A percentile compares a stretch with the other conserved stretches of the same genome.
Conservation (phyloP, 1,140 invertebrate species). For the Zaprionus capensis region DNA sequence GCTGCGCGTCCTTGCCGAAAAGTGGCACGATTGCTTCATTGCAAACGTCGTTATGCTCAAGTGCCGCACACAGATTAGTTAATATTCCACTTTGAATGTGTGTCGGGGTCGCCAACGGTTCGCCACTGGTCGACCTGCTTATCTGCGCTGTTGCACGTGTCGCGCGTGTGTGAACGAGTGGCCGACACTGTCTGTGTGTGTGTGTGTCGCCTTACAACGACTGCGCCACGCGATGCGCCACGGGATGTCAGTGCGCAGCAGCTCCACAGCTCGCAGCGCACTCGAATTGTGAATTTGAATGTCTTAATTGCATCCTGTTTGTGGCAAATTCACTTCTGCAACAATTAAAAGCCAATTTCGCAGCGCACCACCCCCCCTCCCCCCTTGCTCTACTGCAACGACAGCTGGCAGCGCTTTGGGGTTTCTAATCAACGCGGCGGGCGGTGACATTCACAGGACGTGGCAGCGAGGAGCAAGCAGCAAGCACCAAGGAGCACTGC, state of each 20-base stretch:
- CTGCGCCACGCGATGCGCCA: constrained; percentile 3
- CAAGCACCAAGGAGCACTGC: neutral
- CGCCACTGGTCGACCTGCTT: constrained; percentile 38
- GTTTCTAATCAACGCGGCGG: constrained; percentile 67
- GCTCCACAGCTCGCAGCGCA: constrained; percentile 1
- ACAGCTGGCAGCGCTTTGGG: constrained; percentile 54
- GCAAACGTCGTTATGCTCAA: constrained; percentile 50
- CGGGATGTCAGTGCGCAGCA: neutral
- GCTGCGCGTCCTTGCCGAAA: constrained; percentile 25
- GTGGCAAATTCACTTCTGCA: constrained; percentile 78
- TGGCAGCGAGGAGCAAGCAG: neutral
- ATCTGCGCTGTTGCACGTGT: constrained; percentile 42
- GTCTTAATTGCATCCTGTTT: constrained; percentile 82
- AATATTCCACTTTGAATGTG: constrained; percentile 72
- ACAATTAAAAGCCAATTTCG: constrained; percentile 80
- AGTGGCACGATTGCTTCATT: constrained; percentile 52
- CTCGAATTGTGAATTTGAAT: constrained; percentile 55
- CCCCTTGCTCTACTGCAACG: constrained; percentile 1
- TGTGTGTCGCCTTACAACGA: neutral
- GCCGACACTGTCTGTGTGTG: neutral
- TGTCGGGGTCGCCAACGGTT: constrained; percentile 39
- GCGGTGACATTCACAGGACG: constrained; percentile 22
- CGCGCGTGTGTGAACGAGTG: neutral
- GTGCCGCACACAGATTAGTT: constrained; percentile 67
- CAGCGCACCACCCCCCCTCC: constrained; percentile 1